Percentiles rank a stretch among this genome's conserved stretches.
Conservation (phyloP, 2,113 vertebrate genomes). For the Clarias magur region DNA sequence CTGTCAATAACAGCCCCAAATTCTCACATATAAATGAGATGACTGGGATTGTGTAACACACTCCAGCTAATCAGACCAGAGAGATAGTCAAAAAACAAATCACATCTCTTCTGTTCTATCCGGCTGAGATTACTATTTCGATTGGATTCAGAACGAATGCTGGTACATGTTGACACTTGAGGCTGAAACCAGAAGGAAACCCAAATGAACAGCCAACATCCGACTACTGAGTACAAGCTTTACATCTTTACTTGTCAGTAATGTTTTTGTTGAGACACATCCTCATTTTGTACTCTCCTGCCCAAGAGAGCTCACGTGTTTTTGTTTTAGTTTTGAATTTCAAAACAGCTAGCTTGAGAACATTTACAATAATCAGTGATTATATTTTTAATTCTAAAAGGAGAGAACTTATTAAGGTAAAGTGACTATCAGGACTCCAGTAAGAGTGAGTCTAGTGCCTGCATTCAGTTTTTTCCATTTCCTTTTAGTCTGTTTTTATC, state of each 20-base stretch:
- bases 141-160: background rate
- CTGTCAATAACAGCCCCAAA: background rate
- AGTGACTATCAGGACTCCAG: background rate
- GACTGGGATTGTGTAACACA: background rate
- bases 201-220: background rate
- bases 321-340: constrained; percentile 24
- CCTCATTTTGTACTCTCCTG: background rate
- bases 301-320: background rate
- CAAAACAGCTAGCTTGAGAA: constrained; percentile 8
- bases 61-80: background rate
- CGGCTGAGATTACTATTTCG: background rate
- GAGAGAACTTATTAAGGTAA: background rate
- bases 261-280: background rate
- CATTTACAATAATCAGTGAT: background rate
- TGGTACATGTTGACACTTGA: background rate
- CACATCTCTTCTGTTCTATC: background rate
- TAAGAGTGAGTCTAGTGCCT: background rate
- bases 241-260: background rate
- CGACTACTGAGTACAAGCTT: background rate
- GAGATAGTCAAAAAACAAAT: background rate
- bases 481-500: background rate
- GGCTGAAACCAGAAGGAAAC: background rate
- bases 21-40: background rate
- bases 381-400: background rate
- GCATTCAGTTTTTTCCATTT: background rate